Base-by-base conservation (phyloP, 2,113 vertebrate genomes). In the Tringa solitaria region DNA sequence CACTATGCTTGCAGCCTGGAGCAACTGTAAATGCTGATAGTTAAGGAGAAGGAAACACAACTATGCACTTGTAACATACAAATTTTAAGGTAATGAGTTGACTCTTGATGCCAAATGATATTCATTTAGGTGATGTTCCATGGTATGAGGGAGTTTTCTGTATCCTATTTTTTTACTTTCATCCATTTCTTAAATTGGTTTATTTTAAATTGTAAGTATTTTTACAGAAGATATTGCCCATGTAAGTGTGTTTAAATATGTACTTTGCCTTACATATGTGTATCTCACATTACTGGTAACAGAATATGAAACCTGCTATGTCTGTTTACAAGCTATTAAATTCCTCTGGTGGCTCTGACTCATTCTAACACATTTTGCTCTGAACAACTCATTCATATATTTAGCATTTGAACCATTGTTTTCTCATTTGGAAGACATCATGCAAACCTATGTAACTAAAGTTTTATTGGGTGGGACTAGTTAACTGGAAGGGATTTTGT, bases 1-100 rank as follows among this genome's bases (percentile, higher is more conserved):
- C 97, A 96, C 97, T 86, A 90, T 97, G 96, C 95, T 98, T 82
- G 80, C 87, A 94, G 91, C 96, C 96, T 97, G 96, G 91, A 97
- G 90, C 92, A 97, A 96, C 90, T 97, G 91, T 94, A 96, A 93
- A 89, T 92, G 87, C 76, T 93, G 92, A 67, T 96, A 95, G 84
- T 63, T 93, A 86, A 70, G 76, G 93, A 93, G 95, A 93, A 97
- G 93, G 89, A 96, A 89, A 96, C 90, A 95, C 92, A 98, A 97
- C 98, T 98, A 98, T 98, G 98, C 98, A 98, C 96, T 97, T 97
- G 88, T 97, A 97, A 96, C 92, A 93, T 97, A 97, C 70, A 95
- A 87, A 96, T 93, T 97, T 96, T 97, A 97, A 96, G 96, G 95
- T 96, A 92, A 95, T 95, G 72, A 96, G 95, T 96, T 96, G 96